Percentiles rank a stretch among this genome's conserved stretches.
Evolutionary conservation across 2,888 invertebrate genomes (phyloP).

Genomic region (Anaspis maculata): DNA sequence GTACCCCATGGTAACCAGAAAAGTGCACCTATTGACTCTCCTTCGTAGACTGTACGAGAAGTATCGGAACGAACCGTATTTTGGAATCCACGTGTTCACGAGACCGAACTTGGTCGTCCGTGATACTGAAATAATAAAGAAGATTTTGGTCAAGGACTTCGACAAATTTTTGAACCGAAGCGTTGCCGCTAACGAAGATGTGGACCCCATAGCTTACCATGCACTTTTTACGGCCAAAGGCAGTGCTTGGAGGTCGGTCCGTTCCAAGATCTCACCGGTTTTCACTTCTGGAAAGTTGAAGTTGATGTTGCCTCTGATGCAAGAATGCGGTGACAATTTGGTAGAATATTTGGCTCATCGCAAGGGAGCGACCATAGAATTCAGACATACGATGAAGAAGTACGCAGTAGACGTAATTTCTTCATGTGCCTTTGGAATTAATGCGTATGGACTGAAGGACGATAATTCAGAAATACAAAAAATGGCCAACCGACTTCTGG

Average conservation of each 20-base stretch:
- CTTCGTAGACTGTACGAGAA: conserved; percentile 20
- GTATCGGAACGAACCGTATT: conserved; percentile 24
- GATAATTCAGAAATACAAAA: conserved; percentile 30
- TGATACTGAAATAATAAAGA: conserved; percentile 42
- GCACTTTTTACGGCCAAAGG: conserved; percentile 41
- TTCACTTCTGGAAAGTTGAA: conserved; percentile 48
- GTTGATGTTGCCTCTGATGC: conserved; percentile 43
- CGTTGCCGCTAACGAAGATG: conserved; percentile 37
- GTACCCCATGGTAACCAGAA: conserved; percentile 3
- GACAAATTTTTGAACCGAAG: conserved; percentile 42
- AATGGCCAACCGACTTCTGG: conserved; percentile 28
- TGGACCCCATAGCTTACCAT: conserved; percentile 38
- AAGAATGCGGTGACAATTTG: conserved; percentile 34
- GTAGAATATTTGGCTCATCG: conserved; percentile 18
- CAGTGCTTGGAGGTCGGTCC: conserved; percentile 45
- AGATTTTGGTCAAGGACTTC: conserved; percentile 42
- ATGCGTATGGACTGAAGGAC: conserved; percentile 31
- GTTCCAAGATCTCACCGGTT: conserved; percentile 46
- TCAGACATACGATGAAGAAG: conserved; percentile 8
- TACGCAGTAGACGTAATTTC: conserved; percentile 34
- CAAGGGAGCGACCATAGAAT: conserved; percentile 6
- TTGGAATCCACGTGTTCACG: conserved; percentile 43
- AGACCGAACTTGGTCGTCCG: conserved; percentile 41
- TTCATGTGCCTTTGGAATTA: conserved; percentile 38
- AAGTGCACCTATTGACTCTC: conserved; percentile 5